These are phyloP conservation scores for Pollicipes pollicipes DNA, from an alignment of 1,140 invertebrate species.

Conservation along the genomic window DNA sequence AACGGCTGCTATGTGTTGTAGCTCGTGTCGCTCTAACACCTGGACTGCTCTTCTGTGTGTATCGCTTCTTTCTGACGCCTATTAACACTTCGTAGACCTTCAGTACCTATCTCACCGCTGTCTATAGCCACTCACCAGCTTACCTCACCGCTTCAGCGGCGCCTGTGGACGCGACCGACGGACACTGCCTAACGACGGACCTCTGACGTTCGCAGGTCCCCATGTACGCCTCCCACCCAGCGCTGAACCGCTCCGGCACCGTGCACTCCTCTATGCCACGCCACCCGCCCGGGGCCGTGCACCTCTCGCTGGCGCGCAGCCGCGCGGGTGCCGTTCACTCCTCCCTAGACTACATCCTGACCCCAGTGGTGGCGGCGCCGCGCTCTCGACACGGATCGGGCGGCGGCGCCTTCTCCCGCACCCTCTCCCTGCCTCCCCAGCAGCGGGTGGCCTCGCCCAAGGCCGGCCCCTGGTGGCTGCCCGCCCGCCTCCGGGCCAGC, in stretches of 20 bases:
- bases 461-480: background rate
- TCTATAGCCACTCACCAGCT: background rate
- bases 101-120: background rate
- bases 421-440: background rate
- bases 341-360: background rate
- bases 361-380: background rate
- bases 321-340: background rate
- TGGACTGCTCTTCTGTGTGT: background rate
- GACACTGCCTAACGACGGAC: background rate
- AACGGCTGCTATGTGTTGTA: too few species aligned
- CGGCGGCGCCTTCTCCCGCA: background rate
- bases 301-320: background rate
- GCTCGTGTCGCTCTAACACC: background rate
- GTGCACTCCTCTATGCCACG: background rate
- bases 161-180: background rate
- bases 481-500: background rate
- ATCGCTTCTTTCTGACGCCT: background rate
- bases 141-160: background rate
- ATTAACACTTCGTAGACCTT: background rate
- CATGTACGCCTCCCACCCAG: background rate
- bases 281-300: background rate
- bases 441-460: background rate
- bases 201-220: background rate
- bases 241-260: background rate
- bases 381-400: background rate